Base-by-base conservation (phyloP, 2,888 invertebrate genomes). In the Athripsodes cinereus region DNA sequence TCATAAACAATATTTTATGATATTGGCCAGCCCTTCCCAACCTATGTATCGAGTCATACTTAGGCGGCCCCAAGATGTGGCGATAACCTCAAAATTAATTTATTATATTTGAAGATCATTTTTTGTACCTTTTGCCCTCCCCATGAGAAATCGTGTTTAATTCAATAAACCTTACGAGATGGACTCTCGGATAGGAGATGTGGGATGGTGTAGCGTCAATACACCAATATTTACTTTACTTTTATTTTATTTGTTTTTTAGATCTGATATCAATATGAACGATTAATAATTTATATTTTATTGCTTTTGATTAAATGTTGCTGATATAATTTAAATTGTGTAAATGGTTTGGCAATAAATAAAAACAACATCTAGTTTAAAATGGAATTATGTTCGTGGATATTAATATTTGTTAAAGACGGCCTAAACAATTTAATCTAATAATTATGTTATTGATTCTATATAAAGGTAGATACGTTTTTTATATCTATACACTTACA, bases 21-120 rank as follows among this genome's bases (percentile, higher is more conserved):
- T 26, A 40, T 55, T 52, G 58, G 20, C 52, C 62, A 62, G 60
- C 62, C 62, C 62, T 62, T 62, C 62, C 62, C 62, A 60, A 59
- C 60, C 57, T 60, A 47, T 60, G 62, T 60, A 60, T 55, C 59
- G 55, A 62, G 62, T 60, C 62, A 62, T 62, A 62, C 58, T 62
- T 62, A 62, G 62, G 58, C 62, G 62, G 62, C 60, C 62, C 62
- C 62, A 57, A 59, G 62, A 62, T 62, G 50, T 35, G 51, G 57
- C 58, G 62, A 62, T 62, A 62, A 62, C 62, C 62, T 58, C 62
- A 53, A 58, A 62, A 62, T 62, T 62, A 62, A 62, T 62, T 62
- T 62, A 62, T 62, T 62, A 62, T 62, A 60, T 62, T 62, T 62
- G 60, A 60, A 60, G 60, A 52, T 34, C 46, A 55, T 57, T 55